These are phyloP conservation scores for Scortum barcoo DNA, from an alignment of 2,113 vertebrate genomes.

Conservation along the genomic window DNA sequence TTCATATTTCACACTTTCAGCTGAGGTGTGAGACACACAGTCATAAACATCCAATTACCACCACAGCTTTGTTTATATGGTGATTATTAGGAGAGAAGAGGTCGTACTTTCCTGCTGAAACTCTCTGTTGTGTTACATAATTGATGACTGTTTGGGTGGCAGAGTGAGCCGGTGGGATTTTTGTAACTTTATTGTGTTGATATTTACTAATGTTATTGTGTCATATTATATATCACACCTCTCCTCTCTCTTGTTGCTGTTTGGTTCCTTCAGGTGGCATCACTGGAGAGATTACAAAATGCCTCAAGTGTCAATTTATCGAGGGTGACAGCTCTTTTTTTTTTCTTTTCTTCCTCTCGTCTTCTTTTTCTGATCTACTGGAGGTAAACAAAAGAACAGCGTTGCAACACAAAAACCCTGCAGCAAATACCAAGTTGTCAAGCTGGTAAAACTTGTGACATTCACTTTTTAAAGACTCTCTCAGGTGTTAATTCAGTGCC, in stretches of 20 bases:
- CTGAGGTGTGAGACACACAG: constrained; percentile 11
- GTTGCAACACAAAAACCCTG: background rate
- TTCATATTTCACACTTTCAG: constrained; percentile 45
- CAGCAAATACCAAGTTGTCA: constrained; percentile 1
- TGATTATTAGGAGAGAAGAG: constrained; percentile 31
- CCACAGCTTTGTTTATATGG: constrained; percentile 42
- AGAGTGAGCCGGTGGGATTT: background rate
- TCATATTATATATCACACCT: background rate
- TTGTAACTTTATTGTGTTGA: constrained; percentile 5
- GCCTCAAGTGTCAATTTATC: constrained; percentile 11
- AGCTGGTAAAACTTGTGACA: background rate
- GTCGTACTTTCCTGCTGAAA: constrained; percentile 18
- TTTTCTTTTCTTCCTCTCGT: too few relatives aligned
- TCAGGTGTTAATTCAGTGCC: background rate
- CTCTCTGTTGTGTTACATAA: constrained; percentile 24
- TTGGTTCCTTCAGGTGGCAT: constrained; percentile 24
- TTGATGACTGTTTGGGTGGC: background rate
- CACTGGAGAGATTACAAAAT: constrained; percentile 9
- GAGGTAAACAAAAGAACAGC: constrained; percentile 4
- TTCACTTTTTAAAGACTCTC: background rate
- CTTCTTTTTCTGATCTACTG: background rate
- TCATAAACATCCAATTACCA: constrained; percentile 35
- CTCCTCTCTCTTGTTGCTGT: background rate
- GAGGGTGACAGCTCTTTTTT: background rate
- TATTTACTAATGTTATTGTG: constrained; percentile 6